phyloP scores from a whole-genome alignment of 30 jellyfish, hydroid and myxozoan genomes.

The Hydractinia echinata region DNA sequence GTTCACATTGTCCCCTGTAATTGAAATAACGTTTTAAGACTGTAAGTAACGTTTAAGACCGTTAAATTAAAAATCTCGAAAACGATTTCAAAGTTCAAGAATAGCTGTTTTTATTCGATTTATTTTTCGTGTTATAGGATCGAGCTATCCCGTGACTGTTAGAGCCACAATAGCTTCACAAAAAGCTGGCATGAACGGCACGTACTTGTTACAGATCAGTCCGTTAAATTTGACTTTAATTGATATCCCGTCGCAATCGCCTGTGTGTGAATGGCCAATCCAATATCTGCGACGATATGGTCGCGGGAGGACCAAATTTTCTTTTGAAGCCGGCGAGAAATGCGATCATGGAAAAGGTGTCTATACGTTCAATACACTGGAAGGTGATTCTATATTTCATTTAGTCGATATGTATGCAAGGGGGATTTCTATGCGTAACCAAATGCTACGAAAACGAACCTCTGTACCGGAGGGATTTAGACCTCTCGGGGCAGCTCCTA shows the following conservation, averaged over 20 bases:
- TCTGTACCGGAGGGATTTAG: constrained; percentile 74
- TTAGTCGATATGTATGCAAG: constrained; percentile 76
- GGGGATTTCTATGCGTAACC: constrained; percentile 58
- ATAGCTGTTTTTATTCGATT: background rate
- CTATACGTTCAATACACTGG: constrained; percentile 86
- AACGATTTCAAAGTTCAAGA: no score
- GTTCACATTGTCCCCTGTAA: no score
- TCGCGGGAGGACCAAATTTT: constrained; percentile 91
- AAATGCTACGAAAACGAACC: constrained; percentile 44
- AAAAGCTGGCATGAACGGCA: constrained; percentile 91
- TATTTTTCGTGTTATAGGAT: constrained; percentile 24
- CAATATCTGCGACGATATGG: constrained; percentile 95
- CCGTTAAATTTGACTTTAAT: constrained; percentile 49
- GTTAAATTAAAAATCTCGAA: no score
- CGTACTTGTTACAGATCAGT: constrained; percentile 74
- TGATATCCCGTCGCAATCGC: constrained; percentile 59
- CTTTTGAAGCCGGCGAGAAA: constrained; percentile 96
- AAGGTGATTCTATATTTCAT: constrained; percentile 96
- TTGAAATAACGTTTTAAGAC: no score
- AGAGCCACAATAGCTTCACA: constrained; percentile 96
- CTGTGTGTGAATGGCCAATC: constrained; percentile 95
- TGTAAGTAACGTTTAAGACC: no score
- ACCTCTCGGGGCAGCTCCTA: constrained; percentile 50
- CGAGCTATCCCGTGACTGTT: constrained; percentile 74
- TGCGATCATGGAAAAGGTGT: constrained; percentile 91